Base-by-base conservation (phyloP, 1,140 invertebrate genomes). In the Druon quercuslanigerum region DNA sequence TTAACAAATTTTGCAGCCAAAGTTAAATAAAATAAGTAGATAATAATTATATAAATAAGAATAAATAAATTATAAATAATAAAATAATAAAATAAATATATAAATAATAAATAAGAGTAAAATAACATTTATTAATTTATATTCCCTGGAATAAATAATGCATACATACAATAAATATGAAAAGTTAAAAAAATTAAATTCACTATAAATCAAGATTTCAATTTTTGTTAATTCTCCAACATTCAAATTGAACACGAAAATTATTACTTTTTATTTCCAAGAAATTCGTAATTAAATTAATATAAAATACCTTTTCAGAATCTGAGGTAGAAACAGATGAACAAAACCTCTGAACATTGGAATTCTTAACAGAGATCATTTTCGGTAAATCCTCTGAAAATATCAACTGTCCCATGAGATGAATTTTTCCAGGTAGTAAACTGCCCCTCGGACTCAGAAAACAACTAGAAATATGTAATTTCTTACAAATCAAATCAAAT, bases 351-450 rank as follows among this genome's bases (percentile, higher is more conserved):
- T 86, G 82, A 19, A 87, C 50, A 85, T 88, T 88, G 13, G 66
- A 72, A 73, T 88, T 84, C 54, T 84, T 78, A 3, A 88, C 87
- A 20, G 75, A 81, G 71, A 86, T 79, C 86, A 88, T 88, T 54
- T 87, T 88, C 57, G 86, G 80, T 40, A 88, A 83, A 73, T 88
- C 87, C 52, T 86, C 75, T 0, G 87, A 88, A 54, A 82, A 87
- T 12, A 87, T 78, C 70, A 88, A 76, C 54, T 87, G 86, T 50
- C 87, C 87, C 70, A 88, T 84, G 52, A 88, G 80, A 73, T 84
- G 84, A 78, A 92, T 81, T 74, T 86, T 83, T 70, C 87, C 78
- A 46, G 92, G 92, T 19, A 93, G 52, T 50, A 93, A 80, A 16
- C 84, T 74, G 3, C 92, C 91, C 77, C 76, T 81, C 72, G 82